Evolutionary conservation across 2,888 invertebrate genomes (phyloP), one percentile per base, ranked within the genome.

Genomic region (Caenorhabditis parvicauda): DNA sequence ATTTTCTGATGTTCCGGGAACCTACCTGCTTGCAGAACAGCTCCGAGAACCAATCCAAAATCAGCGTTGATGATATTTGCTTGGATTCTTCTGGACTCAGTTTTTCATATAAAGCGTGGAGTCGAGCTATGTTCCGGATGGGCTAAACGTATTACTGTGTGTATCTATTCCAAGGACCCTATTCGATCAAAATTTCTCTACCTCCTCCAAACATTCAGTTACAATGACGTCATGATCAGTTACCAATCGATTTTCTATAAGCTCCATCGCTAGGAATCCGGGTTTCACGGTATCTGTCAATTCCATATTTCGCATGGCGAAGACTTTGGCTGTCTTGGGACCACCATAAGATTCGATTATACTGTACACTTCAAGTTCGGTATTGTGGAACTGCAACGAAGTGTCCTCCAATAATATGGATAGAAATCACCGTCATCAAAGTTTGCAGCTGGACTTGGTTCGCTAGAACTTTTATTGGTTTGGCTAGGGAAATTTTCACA

Each of bases 211-310:
- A 53, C 37, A 42, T 14, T 57, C 45, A 7, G 29, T 19, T 21
- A 50, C 27, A 17, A 19, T 54, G 12, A 61, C 24, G 35, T 56
- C 53, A 7, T 42, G 37, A 6, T n/a, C n/a, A n/a, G n/a, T n/a
- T n/a, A n/a, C n/a, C n/a, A n/a, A n/a, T n/a, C 54, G 37, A 12
- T 28, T 38, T 4, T 19, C 9, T 27, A 61, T 48, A 22, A 53
- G 39, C 42, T 61, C 61, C 61, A 61, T 61, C n/a, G 43, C 35
- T 2, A 60, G 48, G 25, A 25, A 35, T 37, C 60, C 60, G 12
- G 22, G 42, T 42, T 28, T 22, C 2, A 43, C 24, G 5, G 55
- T 45, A 29, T 19, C 22, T 17, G n/a, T 37, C 3, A 48, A 14
- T 22, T 56, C 42, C 60, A 60, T 56, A 14, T 53, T 51, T 25